Base-by-base conservation (phyloP, 2,888 invertebrate genomes). In the Lepidonotus clava region DNA sequence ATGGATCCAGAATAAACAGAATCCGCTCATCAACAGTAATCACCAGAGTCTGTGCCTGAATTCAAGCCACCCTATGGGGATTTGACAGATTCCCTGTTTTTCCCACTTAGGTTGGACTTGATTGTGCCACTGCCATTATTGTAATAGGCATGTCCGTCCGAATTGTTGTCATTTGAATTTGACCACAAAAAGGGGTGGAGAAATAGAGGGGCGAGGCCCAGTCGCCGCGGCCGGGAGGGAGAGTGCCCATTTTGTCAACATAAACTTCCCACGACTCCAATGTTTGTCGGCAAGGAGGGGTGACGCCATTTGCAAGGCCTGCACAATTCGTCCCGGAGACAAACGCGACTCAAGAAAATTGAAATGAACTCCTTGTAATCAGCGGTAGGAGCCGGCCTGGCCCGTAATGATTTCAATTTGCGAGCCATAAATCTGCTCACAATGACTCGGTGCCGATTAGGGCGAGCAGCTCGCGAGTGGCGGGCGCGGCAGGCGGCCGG, bases 61-160 rank as follows among this genome's bases (percentile, higher is more conserved):
- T 24, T 61, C 28, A 28, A 24, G 61, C 61, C 61, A 28, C 61
- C 28, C 61, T 28, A 11, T 11, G 24, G 4, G 28, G 28, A 24
- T 61, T 61, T 61, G 61, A 61, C 61, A 61, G 61, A 61, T 61
- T 61, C 61, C 11, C 1, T 28, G 28, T 61, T 61, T 61, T 61
- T 61, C 28, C 53, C 61, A 61, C 61, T 61, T 61, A 61, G 61
- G 61, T 61, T 61, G 24, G 61, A 61, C 61, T 61, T 61, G 61
- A 61, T 61, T 61, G 61, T 61, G 61, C 28, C 61, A 61, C 28
- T 24, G 24, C 61, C 28, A 61, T 61, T 61, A 61, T 61, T 61
- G n/a, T 61, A 61, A 61, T 61, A 24, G 61, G n/a, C 61, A 61
- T 4, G 28, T 28, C 61, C 61, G 18, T n/a, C 8, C 24, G 61